phyloP scores from a whole-genome alignment of 2,797 vertebrate species.

The Chiroxiphia lanceolata region DNA sequence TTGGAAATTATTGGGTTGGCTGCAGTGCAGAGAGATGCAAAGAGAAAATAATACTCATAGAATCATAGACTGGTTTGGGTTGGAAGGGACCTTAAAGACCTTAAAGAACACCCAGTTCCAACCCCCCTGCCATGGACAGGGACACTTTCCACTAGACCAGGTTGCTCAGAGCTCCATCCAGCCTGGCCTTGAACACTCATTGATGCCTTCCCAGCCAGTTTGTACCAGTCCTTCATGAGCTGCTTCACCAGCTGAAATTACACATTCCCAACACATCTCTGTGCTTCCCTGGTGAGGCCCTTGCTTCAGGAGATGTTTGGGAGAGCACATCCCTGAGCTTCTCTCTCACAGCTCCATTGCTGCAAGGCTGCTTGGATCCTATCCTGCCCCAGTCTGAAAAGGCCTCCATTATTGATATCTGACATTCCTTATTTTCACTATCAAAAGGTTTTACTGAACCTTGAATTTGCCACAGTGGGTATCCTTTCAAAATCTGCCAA shows the following conservation, averaged over 20 bases:
- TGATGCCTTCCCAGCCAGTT: not conserved
- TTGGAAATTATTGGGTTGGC: not conserved
- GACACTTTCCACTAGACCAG: not conserved
- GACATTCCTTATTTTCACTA: conserved; percentile 41
- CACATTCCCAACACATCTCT: not conserved
- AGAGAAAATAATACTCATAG: not conserved
- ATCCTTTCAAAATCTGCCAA: conserved; percentile 58
- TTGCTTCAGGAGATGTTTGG: not conserved
- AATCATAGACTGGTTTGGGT: not conserved
- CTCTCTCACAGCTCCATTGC: not conserved
- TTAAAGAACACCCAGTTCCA: not conserved
- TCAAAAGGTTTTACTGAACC: conserved; percentile 37
- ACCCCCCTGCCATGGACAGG: not conserved
- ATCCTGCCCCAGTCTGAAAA: not conserved
- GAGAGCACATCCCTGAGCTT: not conserved
- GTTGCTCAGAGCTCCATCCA: not conserved
- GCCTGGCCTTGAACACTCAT: not conserved
- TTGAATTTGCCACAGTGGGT: conserved; percentile 53
- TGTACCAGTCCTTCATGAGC: not conserved
- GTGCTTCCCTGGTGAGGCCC: not conserved
- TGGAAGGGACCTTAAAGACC: not conserved
- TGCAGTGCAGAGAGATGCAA: not conserved
- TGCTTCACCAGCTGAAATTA: not conserved
- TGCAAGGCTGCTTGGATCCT: not conserved
- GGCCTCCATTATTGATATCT: not conserved